Base-by-base conservation (phyloP, 2,797 vertebrate species). In the Aplochiton taeniatus region DNA sequence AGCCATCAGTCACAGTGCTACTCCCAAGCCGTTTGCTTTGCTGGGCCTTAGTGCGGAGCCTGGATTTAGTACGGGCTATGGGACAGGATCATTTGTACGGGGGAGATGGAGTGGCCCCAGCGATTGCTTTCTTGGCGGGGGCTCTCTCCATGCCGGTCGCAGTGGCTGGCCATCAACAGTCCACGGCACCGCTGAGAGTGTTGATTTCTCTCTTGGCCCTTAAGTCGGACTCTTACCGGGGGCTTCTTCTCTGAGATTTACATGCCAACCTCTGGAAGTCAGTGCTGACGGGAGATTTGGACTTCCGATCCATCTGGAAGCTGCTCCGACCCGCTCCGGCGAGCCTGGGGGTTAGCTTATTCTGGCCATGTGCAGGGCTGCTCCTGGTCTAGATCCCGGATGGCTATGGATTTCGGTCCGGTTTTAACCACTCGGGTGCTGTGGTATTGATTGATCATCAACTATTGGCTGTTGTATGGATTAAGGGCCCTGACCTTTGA, bases 131-230 rank as follows among this genome's bases (percentile, higher is more conserved):
- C 61, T 69, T 72, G 51, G 60, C n/a, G 11, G 69, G 48, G 52
- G 55, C 76, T 71, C 70, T 71, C 70, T 57, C 57, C 58, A 44
- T 42, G 60, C 59, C 57, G 77, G 73, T 84, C 81, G 71, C 68
- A 46, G 52, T 20, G 59, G 78, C 68, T 77, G 60, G 54, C 55
- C 53, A 6, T 81, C 74, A 77, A 72, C 65, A 48, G 51, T 54
- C n/a, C 55, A 16, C 49, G 31, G 31, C 3, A 6, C 31, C 14
- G 57, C 44, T 19, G 57, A 16, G 58, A 76, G 64, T 56, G 55
- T 16, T 57, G 53, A 4, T 47, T 52, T 49, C 65, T 73, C 65
- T 20, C 51, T 60, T 59, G 58, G 47, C 46, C 60, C 59, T 52
- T 17, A 69, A 68, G 65, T 65, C 65, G 63, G 17, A 73, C 58